Conservation (phyloP, 2,113 vertebrate genomes). For the Galemys pyrenaicus region DNA sequence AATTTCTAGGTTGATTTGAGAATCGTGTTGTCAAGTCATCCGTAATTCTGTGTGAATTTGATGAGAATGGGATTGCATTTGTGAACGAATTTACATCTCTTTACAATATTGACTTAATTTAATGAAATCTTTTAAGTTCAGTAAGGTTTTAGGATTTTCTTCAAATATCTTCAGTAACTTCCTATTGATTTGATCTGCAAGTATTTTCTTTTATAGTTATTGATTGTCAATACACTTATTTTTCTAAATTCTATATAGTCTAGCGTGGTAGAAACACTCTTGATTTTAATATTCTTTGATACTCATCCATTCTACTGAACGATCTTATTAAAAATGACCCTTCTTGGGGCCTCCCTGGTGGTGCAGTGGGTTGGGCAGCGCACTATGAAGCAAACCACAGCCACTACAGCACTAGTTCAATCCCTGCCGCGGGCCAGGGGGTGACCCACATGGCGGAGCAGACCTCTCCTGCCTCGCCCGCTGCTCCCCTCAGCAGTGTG, state of each 20-base stretch:
- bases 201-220: slow-evolving; percentile 5
- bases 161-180: slow-evolving; percentile 37
- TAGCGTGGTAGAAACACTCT: not conserved
- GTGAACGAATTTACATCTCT: not conserved
- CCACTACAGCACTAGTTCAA: too few relatives aligned
- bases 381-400: too few relatives aligned
- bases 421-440: too few relatives aligned
- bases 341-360: too few relatives aligned
- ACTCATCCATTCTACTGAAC: not conserved
- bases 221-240: not conserved
- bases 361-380: too few relatives aligned
- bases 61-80: not conserved
- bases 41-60: not conserved
- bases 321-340: not conserved
- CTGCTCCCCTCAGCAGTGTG: too few relatives aligned
- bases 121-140: not conserved
- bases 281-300: not conserved
- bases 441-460: too few relatives aligned
- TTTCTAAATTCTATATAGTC: not conserved
- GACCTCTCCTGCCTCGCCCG: too few relatives aligned
- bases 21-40: not conserved
- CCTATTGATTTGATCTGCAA: not conserved
- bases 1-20: slow-evolving; percentile 26
- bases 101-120: not conserved
- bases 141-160: not conserved